Base-by-base conservation (phyloP, 2,888 invertebrate species). In the Galerucella pusilla region DNA sequence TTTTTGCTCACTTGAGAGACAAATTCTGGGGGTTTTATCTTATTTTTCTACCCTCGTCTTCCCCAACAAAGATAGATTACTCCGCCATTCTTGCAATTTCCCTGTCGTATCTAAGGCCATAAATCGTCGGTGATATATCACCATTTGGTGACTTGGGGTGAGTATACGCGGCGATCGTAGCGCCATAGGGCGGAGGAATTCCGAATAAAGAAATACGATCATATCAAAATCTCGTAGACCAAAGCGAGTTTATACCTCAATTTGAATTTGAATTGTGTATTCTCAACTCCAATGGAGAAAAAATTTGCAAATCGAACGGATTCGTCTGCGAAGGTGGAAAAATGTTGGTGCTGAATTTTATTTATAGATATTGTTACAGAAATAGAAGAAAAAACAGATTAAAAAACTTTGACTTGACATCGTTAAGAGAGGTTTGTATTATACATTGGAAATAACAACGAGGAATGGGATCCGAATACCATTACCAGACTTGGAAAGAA, bases 21-120 rank as follows among this genome's bases (percentile, higher is more conserved):
- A 87, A 87, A 87, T 87, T 87, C 87, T 84, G 82, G 84, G 86
- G 86, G 86, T 87, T 87, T 87, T 88, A 87, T 87, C 87, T 87
- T 87, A 87, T 87, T 88, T 88, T 88, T 87, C 87, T 89, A 88
- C 87, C 85, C 90, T 88, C 90, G 90, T 84, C 84, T 83, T 83
- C 81, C 84, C 91, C 92, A 92, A 92, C 92, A 92, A 92, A 94
- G 94, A 94, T 94, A 94, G 94, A 94, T 94, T 93, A 93, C 93
- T 92, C 93, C 93, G 93, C 93, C 94, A 94, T 94, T 94, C 94
- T 94, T 94, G 94, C 94, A 94, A 94, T 94, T 94, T 94, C 94
- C 93, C 94, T 94, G 94, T 94, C 94, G 94, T 94, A 94, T 93
- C 93, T 93, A 92, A 91, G 92, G 92, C 92, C 93, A 93, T 94